Base-by-base conservation (phyloP, 2,113 vertebrate species). In the Helogale parvula region DNA sequence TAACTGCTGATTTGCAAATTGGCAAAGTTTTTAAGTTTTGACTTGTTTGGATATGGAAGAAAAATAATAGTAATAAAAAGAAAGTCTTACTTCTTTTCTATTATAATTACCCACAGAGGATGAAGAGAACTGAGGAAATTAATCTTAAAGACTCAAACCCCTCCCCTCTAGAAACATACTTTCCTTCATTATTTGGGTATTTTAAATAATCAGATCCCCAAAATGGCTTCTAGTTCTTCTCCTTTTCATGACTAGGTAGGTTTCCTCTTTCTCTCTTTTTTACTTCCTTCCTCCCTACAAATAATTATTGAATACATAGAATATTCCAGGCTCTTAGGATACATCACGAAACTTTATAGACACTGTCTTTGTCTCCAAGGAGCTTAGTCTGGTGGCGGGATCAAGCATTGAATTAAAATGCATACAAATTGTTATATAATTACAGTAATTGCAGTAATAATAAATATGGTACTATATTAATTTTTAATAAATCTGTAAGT, bases 1-100 rank as follows among this genome's bases (percentile, higher is more conserved):
- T 72, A 96, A 82, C 33, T 96, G 21, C 45, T 95, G 33, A 79
- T 96, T 81, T 90, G 45, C 23, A 97, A 90, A 96, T 88, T 87
- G 71, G 95, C 52, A 76, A 92, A 93, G 38, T 93, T 96, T 97
- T 94, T 41, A 71, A 87, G 83, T 4, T 92, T 96, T 97, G 71
- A 88, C 82, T 93, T 93, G 90, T 96, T 96, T 93, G n/a, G 21
- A 96, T 47, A 23, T 85, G 52, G 52, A 47, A 93, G 14, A 87
- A 96, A 96, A 79, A 50, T 25, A 41, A 41, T 45, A 45, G 45
- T 29, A 57, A 57, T 23, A 60, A 60, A 84, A 57, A 83, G 9
- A 71, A 8, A 65, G 3, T 35, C 27, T 57, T 35, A 50, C 57
- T 65, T 66, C 11, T 94, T 96, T 71, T 12, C 38, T 82, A 57